Evolutionary conservation across 2,888 invertebrate genomes (phyloP), one percentile per base, ranked within the genome.

Genomic region (Oxyscelio sp.): DNA sequence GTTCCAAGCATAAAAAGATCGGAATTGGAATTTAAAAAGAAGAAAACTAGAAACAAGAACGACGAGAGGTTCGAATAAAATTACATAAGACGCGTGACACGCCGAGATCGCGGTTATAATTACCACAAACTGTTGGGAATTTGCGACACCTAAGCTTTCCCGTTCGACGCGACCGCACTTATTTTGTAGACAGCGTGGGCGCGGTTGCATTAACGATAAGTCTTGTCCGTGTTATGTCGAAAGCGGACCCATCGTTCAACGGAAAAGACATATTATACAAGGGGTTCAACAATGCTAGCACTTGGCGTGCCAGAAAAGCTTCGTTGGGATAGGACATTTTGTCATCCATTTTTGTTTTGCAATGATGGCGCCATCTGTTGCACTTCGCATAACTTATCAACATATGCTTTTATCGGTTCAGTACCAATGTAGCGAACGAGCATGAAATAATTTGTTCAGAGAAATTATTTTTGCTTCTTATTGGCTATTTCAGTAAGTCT

Each of bases 331-430:
- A 93, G 92, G 92, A 92, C 93, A 93, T 93, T 91, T 91, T 89
- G 88, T 89, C 92, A 91, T 91, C 93, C 94, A 94, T 94, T 90
- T 93, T 93, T 93, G 92, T 93, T 93, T 92, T 91, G 91, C 89
- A 89, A 90, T 92, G 93, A 88, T 92, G 93, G 90, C 94, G 92
- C 90, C 81, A 40, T n/a, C n/a, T n/a, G n/a, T n/a, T n/a, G n/a
- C n/a, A n/a, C n/a, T n/a, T n/a, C 15, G 27, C 6, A 27, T 6
- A 27, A 27, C 27, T 27, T 27, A 27, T 27, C 4, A 4, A 27
- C 6, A 27, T 27, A 27, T 27, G 27, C 27, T 27, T 27, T 27
- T n/a, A n/a, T n/a, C n/a, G n/a, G n/a, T n/a, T n/a, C n/a, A n/a
- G n/a, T n/a, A n/a, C n/a, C n/a, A n/a, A n/a, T n/a, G n/a, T n/a